Evolutionary conservation across 2,888 invertebrate species (phyloP).

Genomic region (Mystacides longicornis): DNA sequence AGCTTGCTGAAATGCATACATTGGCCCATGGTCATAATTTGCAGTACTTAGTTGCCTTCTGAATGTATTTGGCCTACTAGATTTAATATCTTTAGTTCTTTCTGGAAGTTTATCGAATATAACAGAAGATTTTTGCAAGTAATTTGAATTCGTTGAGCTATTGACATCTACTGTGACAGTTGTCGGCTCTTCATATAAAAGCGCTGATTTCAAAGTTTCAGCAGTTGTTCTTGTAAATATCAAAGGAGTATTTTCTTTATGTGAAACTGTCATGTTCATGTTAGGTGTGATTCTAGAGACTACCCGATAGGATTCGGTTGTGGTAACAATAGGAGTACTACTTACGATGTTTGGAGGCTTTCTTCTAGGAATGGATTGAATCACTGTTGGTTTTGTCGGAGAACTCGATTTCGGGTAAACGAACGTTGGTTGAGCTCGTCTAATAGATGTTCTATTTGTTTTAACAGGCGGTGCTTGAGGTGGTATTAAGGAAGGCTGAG

Average conservation of each 20-base stretch:
- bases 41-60: slow-evolving; percentile 56
- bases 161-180: slow-evolving; percentile 14
- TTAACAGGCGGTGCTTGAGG: slow-evolving; percentile 31
- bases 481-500: slow-evolving; percentile 38
- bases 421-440: slow-evolving; percentile 44
- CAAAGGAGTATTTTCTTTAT: slow-evolving; percentile 26
- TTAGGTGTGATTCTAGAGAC: slow-evolving; percentile 31
- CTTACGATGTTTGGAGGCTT: slow-evolving; percentile 38
- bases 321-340: slow-evolving; percentile 35
- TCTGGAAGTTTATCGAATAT: slow-evolving; percentile 46
- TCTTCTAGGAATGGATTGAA: slow-evolving; percentile 58
- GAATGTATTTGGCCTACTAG: slow-evolving; percentile 49
- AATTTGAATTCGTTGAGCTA: slow-evolving; percentile 28
- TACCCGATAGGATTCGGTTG: slow-evolving; percentile 31
- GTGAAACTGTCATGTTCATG: slow-evolving; percentile 28
- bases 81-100: slow-evolving; percentile 38
- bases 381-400: slow-evolving; percentile 53
- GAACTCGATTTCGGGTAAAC: slow-evolving; percentile 48
- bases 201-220: slow-evolving; percentile 6
- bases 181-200: slow-evolving; percentile 6
- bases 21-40: slow-evolving; percentile 47
- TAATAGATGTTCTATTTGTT: slow-evolving; percentile 39
- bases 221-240: slow-evolving; percentile 28
- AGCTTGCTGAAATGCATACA: slow-evolving; percentile 51
- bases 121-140: slow-evolving; percentile 44